Percentiles rank a stretch among this genome's conserved stretches.
Conservation (phyloP, 2,888 invertebrate species). For the Melolontha melolontha region DNA sequence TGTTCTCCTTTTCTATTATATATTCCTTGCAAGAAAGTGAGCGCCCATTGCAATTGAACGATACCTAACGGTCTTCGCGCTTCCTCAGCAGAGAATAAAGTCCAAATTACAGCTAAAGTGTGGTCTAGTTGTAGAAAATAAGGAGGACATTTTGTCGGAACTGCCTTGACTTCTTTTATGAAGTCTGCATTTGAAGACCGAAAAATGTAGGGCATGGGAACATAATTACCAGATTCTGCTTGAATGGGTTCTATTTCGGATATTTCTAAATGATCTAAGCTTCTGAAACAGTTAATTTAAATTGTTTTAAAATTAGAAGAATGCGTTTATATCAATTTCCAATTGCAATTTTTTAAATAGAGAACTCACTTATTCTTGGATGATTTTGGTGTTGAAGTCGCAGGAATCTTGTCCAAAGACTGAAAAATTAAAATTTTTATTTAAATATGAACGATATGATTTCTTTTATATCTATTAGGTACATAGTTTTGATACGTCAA, state of each 20-base stretch:
- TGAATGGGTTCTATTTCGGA: slow-evolving; percentile 6
- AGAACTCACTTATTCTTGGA: slow-evolving; percentile 3
- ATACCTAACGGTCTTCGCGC: slow-evolving; percentile 58
- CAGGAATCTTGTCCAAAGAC: slow-evolving; percentile 6
- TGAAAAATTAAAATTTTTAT: not conserved
- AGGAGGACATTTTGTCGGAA: slow-evolving; percentile 60
- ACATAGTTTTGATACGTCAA: no score
- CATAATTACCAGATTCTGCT: slow-evolving; percentile 18
- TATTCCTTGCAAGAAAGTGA: slow-evolving; percentile 61
- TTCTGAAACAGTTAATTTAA: not conserved
- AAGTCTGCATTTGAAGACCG: slow-evolving; percentile 52
- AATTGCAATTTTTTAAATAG: no score
- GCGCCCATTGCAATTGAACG: slow-evolving; percentile 65
- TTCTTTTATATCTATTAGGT: no score
- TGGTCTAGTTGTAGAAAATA: slow-evolving; percentile 64
- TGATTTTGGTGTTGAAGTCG: slow-evolving; percentile 31
- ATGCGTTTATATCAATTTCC: not conserved
- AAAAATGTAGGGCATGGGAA: slow-evolving; percentile 61
- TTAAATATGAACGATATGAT: no score
- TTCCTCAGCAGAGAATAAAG: slow-evolving; percentile 58
- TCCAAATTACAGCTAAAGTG: slow-evolving; percentile 64
- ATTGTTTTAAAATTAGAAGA: not conserved
- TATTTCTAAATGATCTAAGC: not conserved
- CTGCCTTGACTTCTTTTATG: slow-evolving; percentile 50
- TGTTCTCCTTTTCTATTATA: slow-evolving; percentile 58